Base-by-base conservation (phyloP, 2,888 invertebrate genomes). In the Dicycla oo region DNA sequence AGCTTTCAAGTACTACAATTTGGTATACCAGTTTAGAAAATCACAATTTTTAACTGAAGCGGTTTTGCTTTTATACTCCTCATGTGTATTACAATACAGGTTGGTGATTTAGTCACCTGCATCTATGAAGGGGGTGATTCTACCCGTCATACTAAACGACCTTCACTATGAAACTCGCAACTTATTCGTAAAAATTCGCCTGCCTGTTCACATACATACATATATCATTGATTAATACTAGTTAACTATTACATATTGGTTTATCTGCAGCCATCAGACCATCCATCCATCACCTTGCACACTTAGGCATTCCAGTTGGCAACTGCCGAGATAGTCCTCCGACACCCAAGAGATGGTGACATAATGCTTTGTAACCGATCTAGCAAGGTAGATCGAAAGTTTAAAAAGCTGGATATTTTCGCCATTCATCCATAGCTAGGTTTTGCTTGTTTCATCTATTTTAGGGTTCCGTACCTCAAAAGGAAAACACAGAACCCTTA, bases 201-300 rank as follows among this genome's bases (percentile, higher is more conserved):
- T n/a, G 20, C 47, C 47, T 47, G 8, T 7, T 1, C 18, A 47
- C 47, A 47, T n/a, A n/a, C n/a, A n/a, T n/a, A n/a, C 10, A 47
- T 47, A n/a, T 7, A 3, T 11, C 11, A n/a, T 49, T 11, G 13
- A 51, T 11, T 23, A 13, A 23, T 51, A 51, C 23, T 23, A 23
- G 13, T 23, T 30, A 45, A 45, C 66, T 45, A 34, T 63, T 47
- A 63, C 4, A 65, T 30, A 51, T 43, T 43, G 30, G 67, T 51
- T 34, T 67, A 34, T 67, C 13, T 10, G 49, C 43, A n/a, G n/a
- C 11, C 49, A 49, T n/a, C 4, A 43, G 13, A 23, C 26, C 40
- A n/a, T 13, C 30, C 49, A 69, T 69, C 15, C 68, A 66, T 68
- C 51, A 69, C 20, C 7, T 13, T 20, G 4, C 23, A 66, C 30